Conservation (phyloP, 2,113 vertebrate species). For the Pipra filicauda region DNA sequence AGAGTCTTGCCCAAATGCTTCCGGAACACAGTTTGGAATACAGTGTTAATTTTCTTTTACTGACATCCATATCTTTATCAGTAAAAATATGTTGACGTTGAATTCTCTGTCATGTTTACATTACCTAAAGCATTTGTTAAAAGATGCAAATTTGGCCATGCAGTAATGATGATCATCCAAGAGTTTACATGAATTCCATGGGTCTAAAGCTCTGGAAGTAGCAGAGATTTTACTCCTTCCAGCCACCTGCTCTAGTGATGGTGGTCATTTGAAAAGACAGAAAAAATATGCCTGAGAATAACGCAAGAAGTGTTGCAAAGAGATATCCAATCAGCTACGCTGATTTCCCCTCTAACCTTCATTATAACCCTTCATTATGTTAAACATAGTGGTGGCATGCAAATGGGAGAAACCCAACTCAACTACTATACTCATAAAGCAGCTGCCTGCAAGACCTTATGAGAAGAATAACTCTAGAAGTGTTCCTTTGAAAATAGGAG, state of each 20-base stretch:
- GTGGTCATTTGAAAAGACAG: background rate
- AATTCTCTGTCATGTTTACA: background rate
- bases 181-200: background rate
- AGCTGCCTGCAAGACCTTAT: background rate
- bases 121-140: background rate
- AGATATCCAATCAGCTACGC: background rate
- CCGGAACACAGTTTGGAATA: background rate
- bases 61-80: background rate
- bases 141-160: background rate
- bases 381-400: background rate
- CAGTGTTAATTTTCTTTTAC: background rate
- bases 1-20: background rate
- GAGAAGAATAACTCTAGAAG: background rate
- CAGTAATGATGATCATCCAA: background rate
- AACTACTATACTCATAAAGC: background rate
- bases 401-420: background rate
- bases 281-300: background rate
- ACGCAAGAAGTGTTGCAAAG: background rate
- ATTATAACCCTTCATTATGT: background rate
- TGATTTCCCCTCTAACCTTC: background rate
- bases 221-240: background rate
- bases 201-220: background rate
- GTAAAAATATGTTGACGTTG: background rate
- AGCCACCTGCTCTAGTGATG: background rate
- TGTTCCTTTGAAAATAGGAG: background rate